These are phyloP conservation scores for Torymus aiolomorphi DNA, from an alignment of 2,888 invertebrate species.

Conservation along the genomic window DNA sequence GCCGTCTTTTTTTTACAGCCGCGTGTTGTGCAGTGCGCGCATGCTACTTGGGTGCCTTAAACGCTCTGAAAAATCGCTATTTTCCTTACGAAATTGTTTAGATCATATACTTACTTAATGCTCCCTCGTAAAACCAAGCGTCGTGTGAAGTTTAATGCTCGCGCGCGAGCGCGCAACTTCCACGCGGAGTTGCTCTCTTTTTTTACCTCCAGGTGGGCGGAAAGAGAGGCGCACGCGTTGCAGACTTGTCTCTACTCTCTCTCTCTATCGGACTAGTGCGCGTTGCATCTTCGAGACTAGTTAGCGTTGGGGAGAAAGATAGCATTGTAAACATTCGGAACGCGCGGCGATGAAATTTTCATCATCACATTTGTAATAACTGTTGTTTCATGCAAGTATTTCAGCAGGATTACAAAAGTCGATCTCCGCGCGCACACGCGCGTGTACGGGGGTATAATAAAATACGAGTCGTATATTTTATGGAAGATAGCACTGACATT, in stretches of 20 bases:
- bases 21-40: slow-evolving; percentile 6
- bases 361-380: slow-evolving; percentile 11
- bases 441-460: not conserved
- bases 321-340: slow-evolving; percentile 2
- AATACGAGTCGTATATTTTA: slow-evolving; percentile 10
- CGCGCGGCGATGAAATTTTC: slow-evolving; percentile 17
- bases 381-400: slow-evolving; percentile 18
- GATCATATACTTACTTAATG: slow-evolving; percentile 39
- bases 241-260: not conserved
- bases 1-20: slow-evolving; percentile 1
- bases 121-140: slow-evolving; percentile 35
- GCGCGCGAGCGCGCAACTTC: not conserved
- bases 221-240: no score
- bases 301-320: not conserved
- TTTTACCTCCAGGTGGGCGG: not conserved
- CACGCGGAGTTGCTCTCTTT: not conserved
- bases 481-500: slow-evolving; percentile 27
- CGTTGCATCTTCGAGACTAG: not conserved
- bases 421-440: not conserved
- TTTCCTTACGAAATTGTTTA: slow-evolving; percentile 49
- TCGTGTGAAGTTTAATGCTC: slow-evolving; percentile 46
- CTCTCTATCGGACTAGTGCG: not conserved
- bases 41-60: slow-evolving; percentile 28
- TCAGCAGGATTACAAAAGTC: slow-evolving; percentile 4
- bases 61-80: slow-evolving; percentile 38